A percentile compares a stretch with the other conserved stretches of the same genome.
phyloP scores from a whole-genome alignment of 2,888 invertebrate species.

The Cyrtodaria siliqua region DNA sequence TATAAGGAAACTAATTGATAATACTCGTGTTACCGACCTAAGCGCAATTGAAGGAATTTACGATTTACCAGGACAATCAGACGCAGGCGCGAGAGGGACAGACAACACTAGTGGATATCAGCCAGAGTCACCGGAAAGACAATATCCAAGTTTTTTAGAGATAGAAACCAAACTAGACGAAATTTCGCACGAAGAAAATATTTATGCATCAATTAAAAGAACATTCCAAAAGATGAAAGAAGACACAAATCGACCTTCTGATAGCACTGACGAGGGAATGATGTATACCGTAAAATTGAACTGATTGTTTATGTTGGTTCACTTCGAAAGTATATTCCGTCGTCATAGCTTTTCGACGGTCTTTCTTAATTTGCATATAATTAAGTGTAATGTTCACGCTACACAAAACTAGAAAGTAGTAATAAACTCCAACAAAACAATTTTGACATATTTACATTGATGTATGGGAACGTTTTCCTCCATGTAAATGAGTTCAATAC shows the following conservation, averaged over 20 bases:
- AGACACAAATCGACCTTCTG: slow-evolving; percentile 17
- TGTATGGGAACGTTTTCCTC: no score
- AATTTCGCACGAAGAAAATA: slow-evolving; percentile 51
- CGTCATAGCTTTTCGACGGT: no score
- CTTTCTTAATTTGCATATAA: no score
- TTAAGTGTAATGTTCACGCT: no score
- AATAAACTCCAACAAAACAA: no score
- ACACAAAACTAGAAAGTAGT: no score
- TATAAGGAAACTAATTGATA: neutral
- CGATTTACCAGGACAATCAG: slow-evolving; percentile 9
- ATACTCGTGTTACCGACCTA: slow-evolving; percentile 7
- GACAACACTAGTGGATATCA: no score
- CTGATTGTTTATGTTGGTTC: no score
- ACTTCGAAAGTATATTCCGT: no score
- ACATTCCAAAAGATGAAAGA: slow-evolving; percentile 50
- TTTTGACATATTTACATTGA: no score
- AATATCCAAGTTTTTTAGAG: slow-evolving; percentile 35
- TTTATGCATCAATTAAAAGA: slow-evolving; percentile 60
- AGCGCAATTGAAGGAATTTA: slow-evolving; percentile 17
- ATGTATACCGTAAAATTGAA: neutral
- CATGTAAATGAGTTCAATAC: no score
- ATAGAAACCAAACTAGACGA: slow-evolving; percentile 30
- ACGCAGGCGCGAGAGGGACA: neutral
- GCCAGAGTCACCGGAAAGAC: neutral
- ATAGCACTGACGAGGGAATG: neutral